phyloP scores from a whole-genome alignment of 2,888 invertebrate species.

The Seira sanloemensis region DNA sequence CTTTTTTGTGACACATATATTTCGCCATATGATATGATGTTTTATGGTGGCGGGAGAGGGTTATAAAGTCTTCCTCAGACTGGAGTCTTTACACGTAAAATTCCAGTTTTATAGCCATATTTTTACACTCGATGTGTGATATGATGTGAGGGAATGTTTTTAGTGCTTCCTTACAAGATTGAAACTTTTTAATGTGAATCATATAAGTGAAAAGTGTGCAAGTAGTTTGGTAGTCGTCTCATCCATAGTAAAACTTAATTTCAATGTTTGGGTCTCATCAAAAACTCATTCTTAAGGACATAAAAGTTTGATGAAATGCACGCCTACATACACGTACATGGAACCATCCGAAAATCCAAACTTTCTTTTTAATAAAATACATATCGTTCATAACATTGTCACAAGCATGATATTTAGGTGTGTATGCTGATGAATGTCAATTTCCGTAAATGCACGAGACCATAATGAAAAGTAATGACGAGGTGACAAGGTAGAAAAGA shows the following conservation, averaged over 20 bases:
- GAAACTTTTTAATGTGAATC: constrained; percentile 6
- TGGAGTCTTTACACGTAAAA: not conserved
- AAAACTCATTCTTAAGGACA: no score
- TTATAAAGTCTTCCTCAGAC: not conserved
- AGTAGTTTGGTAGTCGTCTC: not conserved
- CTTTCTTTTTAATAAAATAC: no score
- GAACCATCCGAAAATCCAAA: no score
- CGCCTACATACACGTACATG: no score
- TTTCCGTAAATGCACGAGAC: no score
- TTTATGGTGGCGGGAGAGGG: not conserved
- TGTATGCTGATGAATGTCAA: no score
- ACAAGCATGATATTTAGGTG: no score
- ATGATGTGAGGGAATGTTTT: not conserved
- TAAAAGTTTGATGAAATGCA: not conserved
- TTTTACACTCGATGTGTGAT: not conserved
- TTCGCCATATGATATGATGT: not conserved
- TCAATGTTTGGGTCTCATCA: not conserved
- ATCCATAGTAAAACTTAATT: not conserved
- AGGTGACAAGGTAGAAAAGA: no score
- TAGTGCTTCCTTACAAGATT: not conserved
- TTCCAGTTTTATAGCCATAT: not conserved
- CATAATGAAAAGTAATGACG: no score
- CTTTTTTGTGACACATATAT: constrained; percentile 6
- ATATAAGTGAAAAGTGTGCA: not conserved
- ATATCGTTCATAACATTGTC: no score